Evolutionary conservation across 2,888 invertebrate genomes (phyloP), one percentile per base, ranked within the genome.

Genomic region (Trissoscelio sp.): DNA sequence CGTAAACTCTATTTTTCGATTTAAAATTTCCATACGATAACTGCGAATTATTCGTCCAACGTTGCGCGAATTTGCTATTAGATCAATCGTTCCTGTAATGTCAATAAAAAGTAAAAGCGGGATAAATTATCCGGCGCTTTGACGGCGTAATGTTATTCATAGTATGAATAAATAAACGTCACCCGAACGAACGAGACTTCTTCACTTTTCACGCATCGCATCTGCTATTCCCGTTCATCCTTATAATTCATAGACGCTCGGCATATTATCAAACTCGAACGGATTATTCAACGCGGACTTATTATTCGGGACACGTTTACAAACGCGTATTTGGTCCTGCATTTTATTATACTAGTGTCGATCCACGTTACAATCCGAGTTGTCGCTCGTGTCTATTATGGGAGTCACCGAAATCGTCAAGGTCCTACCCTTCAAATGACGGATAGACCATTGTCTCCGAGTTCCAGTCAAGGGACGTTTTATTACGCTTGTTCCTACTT

Each of bases 111-210:
- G 57, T 57, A 70, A 72, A 60, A 58, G 42, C 51, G 51, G 31
- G 22, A 79, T 72, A 79, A 66, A 72, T 64, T 72, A 79, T 72
- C 44, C 46, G 55, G 11, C 48, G 51, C 44, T 70, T 78, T 70
- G 48, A 39, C 57, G 9, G 39, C 62, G 48, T 79, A 72, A 79
- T 72, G 48, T 79, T 79, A 79, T 79, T 79, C 79, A 79, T 79
- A 60, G 72, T 73, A 73, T 64, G 78, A 78, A 78, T 78, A 78
- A 72, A 72, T 78, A 78, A 78, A 57, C 64, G 64, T 67, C 72
- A 53, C 37, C 46, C 53, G 53, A 64, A 44, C 58, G 70, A 44
- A 16, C 64, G 39, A 57, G 70, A 79, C 79, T 72, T 64, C 66
- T 64, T 73, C 60, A 57, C 67, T 66, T 60, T 73, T 57, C 72